Conservation (phyloP, 2,797 vertebrate genomes). For the Nannoperca obscura region DNA sequence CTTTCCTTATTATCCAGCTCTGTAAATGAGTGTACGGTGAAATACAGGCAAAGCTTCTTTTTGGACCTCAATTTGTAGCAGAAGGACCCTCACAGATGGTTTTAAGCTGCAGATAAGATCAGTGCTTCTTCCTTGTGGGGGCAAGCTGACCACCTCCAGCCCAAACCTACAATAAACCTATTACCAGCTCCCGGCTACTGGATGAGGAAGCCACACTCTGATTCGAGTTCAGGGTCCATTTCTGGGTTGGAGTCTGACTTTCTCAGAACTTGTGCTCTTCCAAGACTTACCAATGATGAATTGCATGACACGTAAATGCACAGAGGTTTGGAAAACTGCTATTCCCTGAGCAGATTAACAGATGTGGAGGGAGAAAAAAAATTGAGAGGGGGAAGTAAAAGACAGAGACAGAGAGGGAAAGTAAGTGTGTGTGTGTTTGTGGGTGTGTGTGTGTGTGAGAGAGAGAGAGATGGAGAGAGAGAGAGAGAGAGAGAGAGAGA, state of each 20-base stretch:
- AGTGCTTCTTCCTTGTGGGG: constrained; percentile 31
- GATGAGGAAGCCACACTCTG: constrained; percentile 65
- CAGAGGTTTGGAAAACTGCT: constrained; percentile 84
- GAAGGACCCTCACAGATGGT: background rate
- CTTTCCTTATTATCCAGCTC: constrained; percentile 2
- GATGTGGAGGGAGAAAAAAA: constrained; percentile 77
- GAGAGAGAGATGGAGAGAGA: constrained; percentile 12
- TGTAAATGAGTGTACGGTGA: background rate
- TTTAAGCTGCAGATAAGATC: constrained; percentile 49
- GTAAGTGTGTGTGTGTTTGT: constrained; percentile 39
- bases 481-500: constrained; percentile 30
- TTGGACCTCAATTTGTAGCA: constrained; percentile 9
- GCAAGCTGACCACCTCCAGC: constrained; percentile 44
- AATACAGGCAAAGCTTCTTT: constrained; percentile 13
- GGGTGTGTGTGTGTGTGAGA: constrained; percentile 28
- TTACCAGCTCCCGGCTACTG: constrained; percentile 68
- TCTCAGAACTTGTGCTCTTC: constrained; percentile 71
- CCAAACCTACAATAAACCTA: constrained; percentile 64
- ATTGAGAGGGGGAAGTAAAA: constrained; percentile 63
- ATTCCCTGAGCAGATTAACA: constrained; percentile 86
- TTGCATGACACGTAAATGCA: constrained; percentile 84
- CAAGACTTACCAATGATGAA: constrained; percentile 80
- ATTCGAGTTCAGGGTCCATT: constrained; percentile 69
- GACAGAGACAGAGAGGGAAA: constrained; percentile 57
- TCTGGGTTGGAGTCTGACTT: constrained; percentile 70